Base-by-base conservation (phyloP, 2,113 vertebrate genomes). In the Prunella himalayana region DNA sequence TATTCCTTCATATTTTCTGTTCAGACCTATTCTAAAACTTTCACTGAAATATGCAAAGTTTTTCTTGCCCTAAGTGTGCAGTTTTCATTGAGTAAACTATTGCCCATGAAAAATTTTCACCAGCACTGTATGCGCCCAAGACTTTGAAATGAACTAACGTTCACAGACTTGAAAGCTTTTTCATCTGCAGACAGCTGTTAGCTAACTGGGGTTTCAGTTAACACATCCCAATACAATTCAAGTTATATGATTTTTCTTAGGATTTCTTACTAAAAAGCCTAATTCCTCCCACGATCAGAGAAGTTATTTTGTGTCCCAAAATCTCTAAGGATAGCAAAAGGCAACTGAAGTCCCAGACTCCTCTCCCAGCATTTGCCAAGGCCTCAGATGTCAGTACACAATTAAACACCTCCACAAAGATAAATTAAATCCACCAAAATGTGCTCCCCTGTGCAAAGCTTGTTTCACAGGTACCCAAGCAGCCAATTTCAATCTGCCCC, bases 391-490 rank as follows among this genome's bases (percentile, higher is more conserved):
- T 23, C 49, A 82, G 73, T n/a, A 88, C 7, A 27, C 50, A 83
- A 24, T 41, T 18, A 86, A 93, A 93, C 14, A 75, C 72, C 51
- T 91, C 90, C 56, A 82, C 35, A 79, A 84, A 94, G 47, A 64
- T 41, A 81, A 86, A 80, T 59, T 41, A 79, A 89, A 94, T 68
- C 78, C n/a, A 92, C n/a, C 23, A 51, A 87, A 91, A 84, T 44
- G 19, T 3, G 9, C 19, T 89, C 63, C 49, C 35, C 18, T 25
- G 57, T 0, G 0, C 44, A 91, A 73, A 92, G 59, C 70, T 79
- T 82, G 39, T 89, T 96, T 96, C 79, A 69, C 16, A 89, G 60
- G 50, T 94, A 75, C 85, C 47, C 88, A 94, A 90, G 90, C 65
- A 90, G 33, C 47, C 71, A 63, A 35, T 30, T 91, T 78, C 57